Base-by-base conservation (phyloP, 2,888 invertebrate species). In the Drosophila leonis region DNA sequence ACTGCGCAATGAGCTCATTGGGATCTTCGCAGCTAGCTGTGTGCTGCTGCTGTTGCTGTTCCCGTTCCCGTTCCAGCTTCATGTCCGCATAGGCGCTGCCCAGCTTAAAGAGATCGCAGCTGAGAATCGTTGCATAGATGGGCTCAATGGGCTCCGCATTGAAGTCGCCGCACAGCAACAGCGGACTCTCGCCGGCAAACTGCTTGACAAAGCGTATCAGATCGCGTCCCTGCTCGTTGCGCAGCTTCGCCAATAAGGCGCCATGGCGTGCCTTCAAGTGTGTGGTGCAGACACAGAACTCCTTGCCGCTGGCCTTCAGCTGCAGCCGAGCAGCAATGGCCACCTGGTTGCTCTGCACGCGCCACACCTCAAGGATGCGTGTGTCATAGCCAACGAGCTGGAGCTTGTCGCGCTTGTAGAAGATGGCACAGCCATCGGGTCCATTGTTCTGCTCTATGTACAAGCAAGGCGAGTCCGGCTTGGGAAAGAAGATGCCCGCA, bases 391-490 rank as follows among this genome's bases (percentile, higher is more conserved):
- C 93, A 27, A 95, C 82, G 57, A 96, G 91, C 64, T 95, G 94
- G 78, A 96, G 95, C 91, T 95, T 95, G 75, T 94, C 94, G 55
- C 94, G 94, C 73, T 95, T 94, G 91, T 95, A 96, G 92, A 97
- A 96, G 57, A 97, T 94, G 33, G 96, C 96, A 92, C 96, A 97
- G 10, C 97, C 96, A 92, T 97, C 97, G 0, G 96, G 96, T 0
- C 97, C 97, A 83, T 95, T 95, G 88, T 96, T 96, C 75, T 95
- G 95, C 71, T 94, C 94, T 49, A 96, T 94, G 85, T 96, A 96
- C 49, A 96, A 93, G 91, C 96, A 96, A 0, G 96, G 96, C 0
- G 96, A 96, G 85, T 96, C 96, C 0, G 96, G 96, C 92, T 97
- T 97, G 0, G 96, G 95, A 85, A 95, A 95, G 92, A 96, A 96